Percentiles rank a stretch among this genome's conserved stretches.
Conservation (phyloP, 2,888 invertebrate genomes). For the Drosophila mayaguana region DNA sequence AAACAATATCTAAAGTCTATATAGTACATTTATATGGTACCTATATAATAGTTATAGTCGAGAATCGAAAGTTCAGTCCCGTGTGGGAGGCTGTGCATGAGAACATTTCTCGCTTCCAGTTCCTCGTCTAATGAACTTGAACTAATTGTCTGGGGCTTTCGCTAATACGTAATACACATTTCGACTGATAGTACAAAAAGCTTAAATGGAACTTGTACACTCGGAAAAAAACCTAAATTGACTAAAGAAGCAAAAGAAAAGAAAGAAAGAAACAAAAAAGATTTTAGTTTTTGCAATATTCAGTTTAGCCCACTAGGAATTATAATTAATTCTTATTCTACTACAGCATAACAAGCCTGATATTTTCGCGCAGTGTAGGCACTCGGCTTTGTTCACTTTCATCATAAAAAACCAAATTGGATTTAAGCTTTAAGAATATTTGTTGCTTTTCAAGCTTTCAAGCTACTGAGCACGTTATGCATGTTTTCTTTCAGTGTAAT, state of each 20-base stretch:
- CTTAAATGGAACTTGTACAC: not conserved
- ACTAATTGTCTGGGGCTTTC: slow-evolving; percentile 52
- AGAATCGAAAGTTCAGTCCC: slow-evolving; percentile 60
- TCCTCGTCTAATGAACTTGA: slow-evolving; percentile 66
- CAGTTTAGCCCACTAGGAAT: too few species aligned
- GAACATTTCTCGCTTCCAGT: slow-evolving; percentile 7
- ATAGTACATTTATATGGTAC: not conserved
- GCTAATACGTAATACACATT: slow-evolving; percentile 20
- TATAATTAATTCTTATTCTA: not conserved
- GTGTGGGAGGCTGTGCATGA: slow-evolving; percentile 7
- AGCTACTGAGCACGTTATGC: too few species aligned
- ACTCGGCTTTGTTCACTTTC: not conserved
- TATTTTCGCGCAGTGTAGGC: not conserved
- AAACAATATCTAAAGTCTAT: slow-evolving; percentile 10
- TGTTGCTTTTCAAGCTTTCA: not conserved
- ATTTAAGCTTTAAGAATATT: not conserved
- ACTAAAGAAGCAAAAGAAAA: not conserved
- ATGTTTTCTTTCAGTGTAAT: not conserved
- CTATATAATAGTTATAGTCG: slow-evolving; percentile 6
- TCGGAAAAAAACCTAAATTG: not conserved
- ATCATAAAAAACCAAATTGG: not conserved
- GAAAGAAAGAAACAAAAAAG: not conserved
- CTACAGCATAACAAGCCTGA: not conserved
- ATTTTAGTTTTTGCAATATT: too few species aligned
- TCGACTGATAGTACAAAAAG: not conserved